phyloP scores from a whole-genome alignment of 2,888 invertebrate species.

The Pterostichus niger region DNA sequence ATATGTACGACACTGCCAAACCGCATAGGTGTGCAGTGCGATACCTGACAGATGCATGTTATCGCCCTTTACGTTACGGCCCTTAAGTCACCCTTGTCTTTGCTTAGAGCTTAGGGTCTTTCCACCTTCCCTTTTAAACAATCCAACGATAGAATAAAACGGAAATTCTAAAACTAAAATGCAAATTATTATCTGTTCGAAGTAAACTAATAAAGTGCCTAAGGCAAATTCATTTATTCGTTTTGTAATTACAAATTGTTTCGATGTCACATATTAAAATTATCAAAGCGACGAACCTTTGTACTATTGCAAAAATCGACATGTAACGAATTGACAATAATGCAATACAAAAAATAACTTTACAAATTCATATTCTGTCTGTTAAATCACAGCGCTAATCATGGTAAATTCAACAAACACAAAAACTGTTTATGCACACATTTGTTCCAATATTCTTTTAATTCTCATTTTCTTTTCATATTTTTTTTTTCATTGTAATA shows the following conservation, averaged over 20 bases:
- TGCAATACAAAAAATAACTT: conserved; percentile 51
- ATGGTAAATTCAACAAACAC: conserved; percentile 9
- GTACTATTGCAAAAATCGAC: conserved; percentile 26
- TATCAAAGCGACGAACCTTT: conserved; percentile 48
- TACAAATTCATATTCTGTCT: conserved; percentile 20
- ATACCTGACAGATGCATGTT: conserved; percentile 75
- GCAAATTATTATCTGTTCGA: conserved; percentile 19
- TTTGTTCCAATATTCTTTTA: neutral
- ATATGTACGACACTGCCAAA: conserved; percentile 1
- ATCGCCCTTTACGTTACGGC: conserved; percentile 67
- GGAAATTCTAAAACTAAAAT: conserved; percentile 23
- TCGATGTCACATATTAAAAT: conserved; percentile 43
- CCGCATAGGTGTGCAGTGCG: conserved; percentile 71
- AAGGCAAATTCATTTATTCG: conserved; percentile 44
- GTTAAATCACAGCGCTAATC: conserved; percentile 20
- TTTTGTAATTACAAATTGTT: conserved; percentile 51
- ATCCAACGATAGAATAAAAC: neutral
- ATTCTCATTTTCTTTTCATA: too few relatives aligned
- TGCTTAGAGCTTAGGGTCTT: conserved; percentile 6
- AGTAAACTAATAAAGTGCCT: conserved; percentile 7
- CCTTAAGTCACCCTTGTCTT: conserved; percentile 70
- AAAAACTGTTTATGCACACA: conserved; percentile 22
- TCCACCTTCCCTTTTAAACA: too few relatives aligned
- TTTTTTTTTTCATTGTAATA: too few relatives aligned
- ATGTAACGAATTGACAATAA: conserved; percentile 29